Base-by-base conservation (phyloP, 2,888 invertebrate species). In the Agrypnus murinus region DNA sequence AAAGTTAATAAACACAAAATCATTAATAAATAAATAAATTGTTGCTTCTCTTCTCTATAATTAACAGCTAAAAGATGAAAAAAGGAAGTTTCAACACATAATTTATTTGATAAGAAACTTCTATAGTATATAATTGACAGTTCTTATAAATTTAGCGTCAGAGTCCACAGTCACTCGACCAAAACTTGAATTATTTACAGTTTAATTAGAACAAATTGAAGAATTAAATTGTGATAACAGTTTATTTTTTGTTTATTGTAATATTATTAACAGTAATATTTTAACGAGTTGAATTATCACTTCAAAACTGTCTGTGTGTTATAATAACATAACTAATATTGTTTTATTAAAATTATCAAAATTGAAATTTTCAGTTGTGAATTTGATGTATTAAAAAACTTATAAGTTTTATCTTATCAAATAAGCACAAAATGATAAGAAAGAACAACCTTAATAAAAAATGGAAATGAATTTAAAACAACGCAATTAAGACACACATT, bases 191-290 rank as follows among this genome's bases (percentile, higher is more conserved):
- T 67, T 67, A 67, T 67, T 60, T 59, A 50, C 50, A 43, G 48
- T 40, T 38, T 67, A 67, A 67, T 67, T 59, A 53, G 67, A 67
- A 67, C 67, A 67, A 67, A 67, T 67, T 67, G 60, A 59, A 67
- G 55, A 58, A 58, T 46, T 15, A 32, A 45, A 32, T 17, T 15
- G 10, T 17, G 65, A 65, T 65, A 65, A 58, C 25, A 15, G n/a
- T 14, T 38, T 45, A 12, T 48, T 60, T 45, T 60, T 55, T 34
- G 19, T 32, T 12, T 14, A 25, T 25, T 25, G 5, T 25, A 25
- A 25, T 25, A n/a, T n/a, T n/a, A n/a, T n/a, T n/a, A 25, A 25
- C 25, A 25, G 25, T 25, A 25, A 25, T 25, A 25, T 25, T 25
- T 25, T 25, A 25, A 25, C 5, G 25, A 25, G 25, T 25, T 25